Percentiles rank a stretch among this genome's conserved stretches.
Conservation (phyloP, 2,888 invertebrate species). For the Tubulanus polymorphus region DNA sequence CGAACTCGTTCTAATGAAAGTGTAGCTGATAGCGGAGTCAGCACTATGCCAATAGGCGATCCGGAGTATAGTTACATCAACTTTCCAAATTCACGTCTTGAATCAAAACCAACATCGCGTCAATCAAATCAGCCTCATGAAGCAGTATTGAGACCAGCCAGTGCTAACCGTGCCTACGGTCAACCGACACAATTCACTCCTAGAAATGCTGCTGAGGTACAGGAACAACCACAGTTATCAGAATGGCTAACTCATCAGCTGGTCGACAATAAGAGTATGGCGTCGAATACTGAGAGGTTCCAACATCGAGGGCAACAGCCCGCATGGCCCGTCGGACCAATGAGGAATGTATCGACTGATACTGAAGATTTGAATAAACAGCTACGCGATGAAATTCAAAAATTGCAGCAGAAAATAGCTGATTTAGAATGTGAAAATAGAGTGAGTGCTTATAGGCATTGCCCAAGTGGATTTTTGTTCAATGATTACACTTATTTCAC, state of each 20-base stretch:
- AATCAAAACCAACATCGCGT: background rate
- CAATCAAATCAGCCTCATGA: background rate
- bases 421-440: conserved; percentile 22
- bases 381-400: conserved; percentile 26
- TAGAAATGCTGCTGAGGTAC: background rate
- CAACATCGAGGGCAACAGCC: background rate
- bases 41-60: conserved; percentile 1
- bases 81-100: too few relatives aligned
- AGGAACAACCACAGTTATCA: background rate
- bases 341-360: background rate
- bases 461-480: too few relatives aligned
- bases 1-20: background rate
- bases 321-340: background rate
- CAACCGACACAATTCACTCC: background rate
- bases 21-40: background rate
- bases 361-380: background rate
- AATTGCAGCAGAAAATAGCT: conserved; percentile 21
- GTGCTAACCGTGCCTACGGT: background rate
- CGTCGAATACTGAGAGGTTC: background rate
- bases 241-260: background rate
- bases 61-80: background rate
- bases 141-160: background rate
- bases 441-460: background rate
- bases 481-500: too few relatives aligned
- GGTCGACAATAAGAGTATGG: background rate